Conservation (phyloP, 2,888 invertebrate genomes). For the Mesochorus sp. region DNA sequence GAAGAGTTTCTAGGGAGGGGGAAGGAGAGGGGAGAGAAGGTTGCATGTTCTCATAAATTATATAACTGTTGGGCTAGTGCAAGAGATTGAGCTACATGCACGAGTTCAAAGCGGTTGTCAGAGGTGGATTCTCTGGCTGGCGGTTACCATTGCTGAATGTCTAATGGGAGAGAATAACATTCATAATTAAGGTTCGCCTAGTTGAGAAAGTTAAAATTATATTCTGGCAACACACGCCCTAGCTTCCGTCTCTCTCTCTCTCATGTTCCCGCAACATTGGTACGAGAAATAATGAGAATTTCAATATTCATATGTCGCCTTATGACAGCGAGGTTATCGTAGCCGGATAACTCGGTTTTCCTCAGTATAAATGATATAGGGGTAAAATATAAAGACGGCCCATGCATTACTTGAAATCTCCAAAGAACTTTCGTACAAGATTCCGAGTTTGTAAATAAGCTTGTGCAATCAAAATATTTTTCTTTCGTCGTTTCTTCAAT, state of each 20-base stretch:
- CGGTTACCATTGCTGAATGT: constrained; percentile 67
- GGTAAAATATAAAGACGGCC: too few species aligned
- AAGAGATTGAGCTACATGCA: constrained; percentile 32
- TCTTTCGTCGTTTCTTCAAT: too few species aligned
- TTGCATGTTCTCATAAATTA: background rate
- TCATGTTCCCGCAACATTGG: constrained; percentile 59
- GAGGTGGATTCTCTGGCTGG: constrained; percentile 23
- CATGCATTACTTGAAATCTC: too few species aligned
- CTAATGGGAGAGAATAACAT: constrained; percentile 73
- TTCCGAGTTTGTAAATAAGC: too few species aligned
- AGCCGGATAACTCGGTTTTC: constrained; percentile 43
- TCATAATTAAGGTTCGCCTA: constrained; percentile 75
- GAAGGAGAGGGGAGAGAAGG: too few species aligned
- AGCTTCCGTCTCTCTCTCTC: constrained; percentile 37
- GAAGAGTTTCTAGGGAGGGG: too few species aligned
- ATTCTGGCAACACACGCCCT: constrained; percentile 67
- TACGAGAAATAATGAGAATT: constrained; percentile 77
- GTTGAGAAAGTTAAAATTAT: constrained; percentile 80
- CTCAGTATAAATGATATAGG: too few species aligned
- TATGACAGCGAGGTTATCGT: constrained; percentile 60
- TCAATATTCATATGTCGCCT: constrained; percentile 78
- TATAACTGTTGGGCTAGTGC: too few species aligned
- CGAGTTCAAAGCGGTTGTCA: constrained; percentile 42
- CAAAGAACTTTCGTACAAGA: too few species aligned
- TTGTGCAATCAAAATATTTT: too few species aligned